phyloP scores from a whole-genome alignment of 2,888 invertebrate species.

The Hypolimnas misippus region DNA sequence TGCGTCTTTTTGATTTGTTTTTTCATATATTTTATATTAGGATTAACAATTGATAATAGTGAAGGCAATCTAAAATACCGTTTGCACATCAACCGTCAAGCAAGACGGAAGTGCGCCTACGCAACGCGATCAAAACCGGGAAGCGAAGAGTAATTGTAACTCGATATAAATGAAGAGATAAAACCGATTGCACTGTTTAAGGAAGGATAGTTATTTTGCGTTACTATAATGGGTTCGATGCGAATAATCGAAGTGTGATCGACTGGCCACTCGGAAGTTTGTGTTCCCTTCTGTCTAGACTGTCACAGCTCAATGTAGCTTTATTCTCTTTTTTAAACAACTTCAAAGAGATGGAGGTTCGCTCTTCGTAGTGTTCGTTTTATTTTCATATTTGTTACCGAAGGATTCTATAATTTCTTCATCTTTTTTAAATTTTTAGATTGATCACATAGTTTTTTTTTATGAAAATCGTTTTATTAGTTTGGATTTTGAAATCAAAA shows the following conservation, averaged over 20 bases:
- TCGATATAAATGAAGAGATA: slow-evolving; percentile 76
- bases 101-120: slow-evolving; percentile 63
- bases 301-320: background rate
- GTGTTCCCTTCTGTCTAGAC: slow-evolving; percentile 30
- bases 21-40: background rate
- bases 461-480: too few species aligned
- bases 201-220: slow-evolving; percentile 61
- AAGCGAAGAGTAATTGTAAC: slow-evolving; percentile 71
- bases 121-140: slow-evolving; percentile 61
- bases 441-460: too few species aligned
- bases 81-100: slow-evolving; percentile 52
- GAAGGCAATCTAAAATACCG: slow-evolving; percentile 51
- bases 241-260: slow-evolving; percentile 39
- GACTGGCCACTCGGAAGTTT: slow-evolving; percentile 36
- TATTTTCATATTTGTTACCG: too few species aligned
- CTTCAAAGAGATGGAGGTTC: too few species aligned
- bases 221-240: slow-evolving; percentile 40
- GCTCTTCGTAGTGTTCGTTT: too few species aligned
- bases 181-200: slow-evolving; percentile 68
- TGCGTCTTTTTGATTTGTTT: background rate
- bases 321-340: background rate
- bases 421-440: too few species aligned
- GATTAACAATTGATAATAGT: slow-evolving; percentile 28
- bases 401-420: too few species aligned
- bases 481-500: too few species aligned